These are phyloP conservation scores for Tokudaia muenninki DNA, from an alignment of 2,797 vertebrate genomes.

Conservation along the genomic window DNA sequence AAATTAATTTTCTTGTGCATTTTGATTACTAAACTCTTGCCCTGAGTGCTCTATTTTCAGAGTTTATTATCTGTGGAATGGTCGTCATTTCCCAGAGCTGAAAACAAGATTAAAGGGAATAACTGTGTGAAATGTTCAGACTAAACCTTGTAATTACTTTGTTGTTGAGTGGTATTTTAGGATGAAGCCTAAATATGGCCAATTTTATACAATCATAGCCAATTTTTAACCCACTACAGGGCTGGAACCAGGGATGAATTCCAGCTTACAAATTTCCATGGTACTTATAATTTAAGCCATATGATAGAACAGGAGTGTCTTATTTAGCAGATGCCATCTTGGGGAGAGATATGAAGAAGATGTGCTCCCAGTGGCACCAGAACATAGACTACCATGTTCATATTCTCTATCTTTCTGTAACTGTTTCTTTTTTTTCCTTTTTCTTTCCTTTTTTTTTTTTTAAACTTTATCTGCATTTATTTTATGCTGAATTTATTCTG, in stretches of 20 bases:
- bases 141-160: conserved; percentile 65
- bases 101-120: conserved; percentile 72
- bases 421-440: too few species aligned
- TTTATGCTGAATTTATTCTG: too few species aligned
- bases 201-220: conserved; percentile 7
- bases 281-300: not conserved
- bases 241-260: not conserved
- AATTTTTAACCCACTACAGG: not conserved
- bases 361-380: not conserved
- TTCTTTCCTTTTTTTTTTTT: too few species aligned
- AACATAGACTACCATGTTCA: not conserved
- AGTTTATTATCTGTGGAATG: conserved; percentile 62
- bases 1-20: conserved; percentile 63
- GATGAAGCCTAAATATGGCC: conserved; percentile 35
- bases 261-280: not conserved
- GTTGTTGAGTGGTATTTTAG: conserved; percentile 43
- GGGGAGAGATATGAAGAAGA: not conserved
- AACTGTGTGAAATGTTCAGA: conserved; percentile 66
- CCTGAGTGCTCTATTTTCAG: conserved; percentile 66
- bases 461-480: too few species aligned
- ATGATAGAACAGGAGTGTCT: not conserved
- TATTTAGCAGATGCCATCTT: not conserved
- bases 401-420: not conserved
- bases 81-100: conserved; percentile 56
- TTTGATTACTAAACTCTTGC: conserved; percentile 69